Base-by-base conservation (phyloP, 1,140 invertebrate genomes). In the Zophobas atratus region DNA sequence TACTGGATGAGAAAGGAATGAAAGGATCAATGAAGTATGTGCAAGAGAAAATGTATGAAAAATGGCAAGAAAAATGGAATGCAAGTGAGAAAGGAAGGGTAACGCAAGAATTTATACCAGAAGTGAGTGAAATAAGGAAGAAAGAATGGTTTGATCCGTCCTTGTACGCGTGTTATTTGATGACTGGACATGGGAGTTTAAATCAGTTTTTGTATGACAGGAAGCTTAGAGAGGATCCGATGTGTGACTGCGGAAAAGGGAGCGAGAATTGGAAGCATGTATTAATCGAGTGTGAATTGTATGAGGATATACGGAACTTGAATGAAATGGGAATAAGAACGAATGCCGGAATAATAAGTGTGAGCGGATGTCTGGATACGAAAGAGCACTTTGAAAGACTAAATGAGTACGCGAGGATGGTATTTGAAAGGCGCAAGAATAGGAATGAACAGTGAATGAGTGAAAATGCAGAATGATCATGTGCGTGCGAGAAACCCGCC, bases 61-160 rank as follows among this genome's bases (percentile, higher is more conserved):
- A 20, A 34, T 71, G 67, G 67, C 70, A 77, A 70, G 6, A n/a
- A 1, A 49, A 57, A 43, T 78, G 77, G 77, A 36, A 74, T 39
- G 6, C 36, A n/a, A 36, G 71, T 32, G 36, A 20, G 3, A 48
- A 20, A 6, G 77, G 77, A 5, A 57, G 77, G 39, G 53, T 70
- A 32, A 67, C 46, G 3, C 51, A 6, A 33, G 35, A 67, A 35
- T 70, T 60, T 51, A 53, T 76, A 32, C 39, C 20, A 5, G 32
- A 39, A 33, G 75, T 75, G 1, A 60, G 33, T 2, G 57, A 34
- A n/a, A 4, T 35, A 1, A 5, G 39, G 5, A 35, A 36, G 20
- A 48, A 51, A 2, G 60, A 76, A 38, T 76, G 74, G 74, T 76
- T 76, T 67, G 5, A 38, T 67, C 56, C 74, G 56, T 35, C 35